A percentile compares a stretch with the other conserved stretches of the same genome.
Conservation (phyloP, 2,888 invertebrate species). For the Chymomyza fuscimana region DNA sequence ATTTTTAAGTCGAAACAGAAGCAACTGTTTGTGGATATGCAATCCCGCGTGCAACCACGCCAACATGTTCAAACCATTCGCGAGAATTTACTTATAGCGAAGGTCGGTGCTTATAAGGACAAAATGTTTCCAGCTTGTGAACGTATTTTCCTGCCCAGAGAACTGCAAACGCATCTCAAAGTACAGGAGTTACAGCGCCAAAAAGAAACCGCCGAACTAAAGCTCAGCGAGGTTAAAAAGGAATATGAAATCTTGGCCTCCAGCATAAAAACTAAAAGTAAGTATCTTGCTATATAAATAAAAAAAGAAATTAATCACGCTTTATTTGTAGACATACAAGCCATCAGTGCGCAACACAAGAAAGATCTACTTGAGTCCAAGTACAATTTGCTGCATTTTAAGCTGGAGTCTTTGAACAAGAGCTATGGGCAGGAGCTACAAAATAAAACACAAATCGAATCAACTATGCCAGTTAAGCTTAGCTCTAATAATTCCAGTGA, state of each 20-base stretch:
- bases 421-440: conserved; percentile 60
- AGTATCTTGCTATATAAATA: conserved; percentile 22
- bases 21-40: conserved; percentile 70
- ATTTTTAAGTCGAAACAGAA: conserved; percentile 77
- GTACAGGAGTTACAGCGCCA: conserved; percentile 67
- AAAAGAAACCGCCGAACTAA: conserved; percentile 48
- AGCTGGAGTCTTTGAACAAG: conserved; percentile 59
- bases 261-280: conserved; percentile 75
- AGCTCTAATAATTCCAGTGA: conserved; percentile 71
- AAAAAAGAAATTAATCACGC: not conserved
- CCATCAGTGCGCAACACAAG: conserved; percentile 65
- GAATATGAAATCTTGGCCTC: conserved; percentile 66
- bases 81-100: conserved; percentile 74
- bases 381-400: conserved; percentile 68
- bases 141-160: conserved; percentile 70
- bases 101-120: conserved; percentile 66
- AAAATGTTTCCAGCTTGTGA: conserved; percentile 67
- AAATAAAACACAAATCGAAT: conserved; percentile 58
- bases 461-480: conserved; percentile 74
- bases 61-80: conserved; percentile 72
- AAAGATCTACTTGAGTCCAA: conserved; percentile 56
- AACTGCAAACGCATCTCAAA: conserved; percentile 72
- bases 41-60: conserved; percentile 73
- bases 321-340: conserved; percentile 69
- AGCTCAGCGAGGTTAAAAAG: conserved; percentile 53